Evolutionary conservation across 1,140 invertebrate species (phyloP).

Genomic region (Sarcophaga bullata): DNA sequence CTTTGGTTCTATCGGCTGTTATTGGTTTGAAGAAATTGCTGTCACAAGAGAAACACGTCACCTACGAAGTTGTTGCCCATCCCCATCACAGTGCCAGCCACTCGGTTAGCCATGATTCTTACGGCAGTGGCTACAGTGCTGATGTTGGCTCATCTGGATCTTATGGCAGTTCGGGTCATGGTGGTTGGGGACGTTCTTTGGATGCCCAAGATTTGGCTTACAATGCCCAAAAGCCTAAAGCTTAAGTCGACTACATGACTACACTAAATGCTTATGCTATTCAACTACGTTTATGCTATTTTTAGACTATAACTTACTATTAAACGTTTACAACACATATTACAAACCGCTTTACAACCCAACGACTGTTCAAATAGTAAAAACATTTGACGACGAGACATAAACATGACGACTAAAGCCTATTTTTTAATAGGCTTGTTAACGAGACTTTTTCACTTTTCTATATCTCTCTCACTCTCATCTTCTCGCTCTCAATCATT

Average conservation of each 20-base stretch:
- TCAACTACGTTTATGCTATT: neutral
- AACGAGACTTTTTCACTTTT: conserved; percentile 36
- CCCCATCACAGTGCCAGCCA: conserved; percentile 78
- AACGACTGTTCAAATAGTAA: conserved; percentile 29
- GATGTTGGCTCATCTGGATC: conserved; percentile 69
- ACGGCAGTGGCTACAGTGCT: conserved; percentile 72
- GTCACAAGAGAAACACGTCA: conserved; percentile 80
- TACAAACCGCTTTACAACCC: conserved; percentile 22
- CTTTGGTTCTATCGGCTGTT: conserved; percentile 81
- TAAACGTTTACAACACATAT: conserved; percentile 28
- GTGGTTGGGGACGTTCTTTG: conserved; percentile 78
- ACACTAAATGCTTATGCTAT: neutral
- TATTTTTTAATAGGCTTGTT: neutral
- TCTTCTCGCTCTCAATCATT: too few species aligned
- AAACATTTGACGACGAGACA: conserved; percentile 12
- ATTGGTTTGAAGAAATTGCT: conserved; percentile 85
- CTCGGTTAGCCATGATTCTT: conserved; percentile 71
- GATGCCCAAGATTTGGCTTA: conserved; percentile 81
- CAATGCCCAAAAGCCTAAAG: conserved; percentile 74
- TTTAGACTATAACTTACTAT: neutral
- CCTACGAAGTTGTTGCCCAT: conserved; percentile 84
- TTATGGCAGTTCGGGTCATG: conserved; percentile 69
- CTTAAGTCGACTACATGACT: conserved; percentile 49
- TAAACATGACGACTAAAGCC: too few species aligned
- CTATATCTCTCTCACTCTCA: too few species aligned